A percentile compares a stretch with the other conserved stretches of the same genome.
phyloP scores from a whole-genome alignment of 2,113 vertebrate genomes.

The Tupaia tana region DNA sequence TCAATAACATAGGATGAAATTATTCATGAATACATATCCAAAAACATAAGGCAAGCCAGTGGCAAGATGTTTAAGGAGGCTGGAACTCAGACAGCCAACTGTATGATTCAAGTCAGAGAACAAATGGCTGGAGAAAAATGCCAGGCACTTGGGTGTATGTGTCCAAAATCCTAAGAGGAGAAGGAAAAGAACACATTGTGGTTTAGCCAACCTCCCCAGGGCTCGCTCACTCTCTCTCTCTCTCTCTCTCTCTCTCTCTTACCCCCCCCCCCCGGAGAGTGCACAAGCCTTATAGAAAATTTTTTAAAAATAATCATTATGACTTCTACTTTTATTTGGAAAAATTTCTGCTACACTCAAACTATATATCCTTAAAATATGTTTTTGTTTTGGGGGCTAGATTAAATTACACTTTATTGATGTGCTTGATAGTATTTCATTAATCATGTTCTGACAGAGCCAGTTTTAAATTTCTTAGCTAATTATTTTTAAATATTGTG shows the following conservation, averaged over 20 bases:
- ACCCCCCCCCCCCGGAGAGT: no score
- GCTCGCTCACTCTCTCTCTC: no score
- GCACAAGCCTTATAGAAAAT: not conserved
- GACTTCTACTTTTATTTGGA: constrained; percentile 56
- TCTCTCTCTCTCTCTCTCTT: no score
- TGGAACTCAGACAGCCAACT: no score
- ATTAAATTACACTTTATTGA: constrained; percentile 6
- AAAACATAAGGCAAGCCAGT: constrained; percentile 18
- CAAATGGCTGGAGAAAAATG: no score
- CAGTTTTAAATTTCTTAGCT: not conserved
- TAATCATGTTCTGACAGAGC: not conserved
- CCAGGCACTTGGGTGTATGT: no score
- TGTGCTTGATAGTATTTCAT: not conserved
- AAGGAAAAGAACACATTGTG: no score
- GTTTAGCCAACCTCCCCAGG: no score
- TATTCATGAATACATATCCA: constrained; percentile 52
- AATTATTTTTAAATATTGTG: not conserved
- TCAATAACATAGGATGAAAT: constrained; percentile 51
- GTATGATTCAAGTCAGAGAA: no score
- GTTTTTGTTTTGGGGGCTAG: not conserved
- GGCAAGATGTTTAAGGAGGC: no score
- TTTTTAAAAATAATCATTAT: constrained; percentile 55
- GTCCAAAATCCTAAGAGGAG: no score
- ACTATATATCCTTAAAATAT: constrained; percentile 20
- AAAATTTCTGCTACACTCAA: not conserved